A percentile compares a stretch with the other conserved stretches of the same genome.
These are phyloP conservation scores for Odontomyia ornata DNA, from an alignment of 2,888 invertebrate genomes.

Conservation along the genomic window DNA sequence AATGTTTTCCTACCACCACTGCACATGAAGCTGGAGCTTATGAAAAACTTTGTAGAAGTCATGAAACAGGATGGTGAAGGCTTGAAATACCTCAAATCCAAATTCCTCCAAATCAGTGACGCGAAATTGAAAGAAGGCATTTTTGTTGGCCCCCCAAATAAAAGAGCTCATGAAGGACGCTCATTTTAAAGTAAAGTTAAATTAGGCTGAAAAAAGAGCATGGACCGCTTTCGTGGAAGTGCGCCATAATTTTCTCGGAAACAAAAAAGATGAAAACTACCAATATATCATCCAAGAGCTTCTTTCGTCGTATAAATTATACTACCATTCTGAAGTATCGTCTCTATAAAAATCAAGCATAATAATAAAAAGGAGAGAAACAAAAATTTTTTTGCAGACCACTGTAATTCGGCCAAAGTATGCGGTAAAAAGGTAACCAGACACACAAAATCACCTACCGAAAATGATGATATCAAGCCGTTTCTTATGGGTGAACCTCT, in stretches of 20 bases:
- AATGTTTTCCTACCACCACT: slow-evolving; percentile 46
- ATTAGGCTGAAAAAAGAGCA: slow-evolving; percentile 32
- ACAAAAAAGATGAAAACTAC: slow-evolving; percentile 27
- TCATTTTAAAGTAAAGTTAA: slow-evolving; percentile 22
- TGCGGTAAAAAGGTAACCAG: too few species aligned
- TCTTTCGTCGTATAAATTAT: slow-evolving; percentile 10
- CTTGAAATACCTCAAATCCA: too few species aligned
- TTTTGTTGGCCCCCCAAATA: slow-evolving; percentile 44
- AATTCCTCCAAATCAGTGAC: slow-evolving; percentile 46
- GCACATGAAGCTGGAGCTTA: slow-evolving; percentile 50
- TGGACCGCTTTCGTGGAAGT: slow-evolving; percentile 28
- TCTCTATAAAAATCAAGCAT: too few species aligned
- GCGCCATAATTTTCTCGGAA: slow-evolving; percentile 31
- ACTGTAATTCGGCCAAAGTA: too few species aligned
- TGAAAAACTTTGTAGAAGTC: too few species aligned
- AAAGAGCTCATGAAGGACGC: slow-evolving; percentile 29
- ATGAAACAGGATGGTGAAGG: too few species aligned
- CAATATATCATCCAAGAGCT: slow-evolving; percentile 11
- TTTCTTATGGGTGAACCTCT: too few species aligned
- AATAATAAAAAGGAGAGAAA: too few species aligned
- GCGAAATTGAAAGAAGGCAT: slow-evolving; percentile 48
- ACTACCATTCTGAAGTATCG: too few species aligned
- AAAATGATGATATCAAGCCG: too few species aligned
- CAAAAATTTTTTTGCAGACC: too few species aligned
- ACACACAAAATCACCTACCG: too few species aligned